Evolutionary conservation across 2,113 vertebrate species (phyloP).

Genomic region (Dasypus novemcinctus): DNA sequence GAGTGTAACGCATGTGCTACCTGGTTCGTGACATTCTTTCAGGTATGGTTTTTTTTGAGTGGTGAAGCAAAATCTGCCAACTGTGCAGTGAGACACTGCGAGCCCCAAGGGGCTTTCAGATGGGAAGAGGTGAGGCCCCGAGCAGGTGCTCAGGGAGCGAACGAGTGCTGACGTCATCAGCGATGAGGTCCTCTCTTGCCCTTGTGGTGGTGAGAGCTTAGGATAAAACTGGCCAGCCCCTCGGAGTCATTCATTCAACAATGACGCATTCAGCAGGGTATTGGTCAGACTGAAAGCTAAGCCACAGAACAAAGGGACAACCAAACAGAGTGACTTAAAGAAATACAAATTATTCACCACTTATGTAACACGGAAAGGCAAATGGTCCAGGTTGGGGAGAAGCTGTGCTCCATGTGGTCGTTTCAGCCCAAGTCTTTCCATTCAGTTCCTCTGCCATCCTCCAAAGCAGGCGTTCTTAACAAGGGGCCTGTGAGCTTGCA

Average conservation of each 20-base stretch:
- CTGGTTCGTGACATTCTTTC: background rate
- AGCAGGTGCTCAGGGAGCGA: background rate
- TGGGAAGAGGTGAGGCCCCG: background rate
- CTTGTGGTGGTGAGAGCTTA: background rate
- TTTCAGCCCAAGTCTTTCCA: background rate
- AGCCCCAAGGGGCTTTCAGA: background rate
- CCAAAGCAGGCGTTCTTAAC: no score
- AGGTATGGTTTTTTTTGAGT: constrained; percentile 13
- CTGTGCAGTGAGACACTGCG: background rate
- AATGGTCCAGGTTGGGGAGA: background rate
- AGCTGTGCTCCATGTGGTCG: background rate
- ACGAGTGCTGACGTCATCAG: background rate
- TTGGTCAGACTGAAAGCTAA: background rate
- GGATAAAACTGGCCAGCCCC: background rate
- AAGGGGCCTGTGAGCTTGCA: no score
- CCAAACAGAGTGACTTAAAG: background rate
- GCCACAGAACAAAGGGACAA: background rate
- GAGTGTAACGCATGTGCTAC: background rate
- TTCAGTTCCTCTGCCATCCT: background rate
- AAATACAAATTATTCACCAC: background rate
- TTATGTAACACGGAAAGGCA: background rate
- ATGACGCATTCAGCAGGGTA: background rate
- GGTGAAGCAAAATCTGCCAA: background rate
- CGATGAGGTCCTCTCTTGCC: background rate
- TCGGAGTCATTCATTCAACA: background rate